phyloP scores from a whole-genome alignment of 2,797 vertebrate genomes.

The Zenarchopterus dispar region DNA sequence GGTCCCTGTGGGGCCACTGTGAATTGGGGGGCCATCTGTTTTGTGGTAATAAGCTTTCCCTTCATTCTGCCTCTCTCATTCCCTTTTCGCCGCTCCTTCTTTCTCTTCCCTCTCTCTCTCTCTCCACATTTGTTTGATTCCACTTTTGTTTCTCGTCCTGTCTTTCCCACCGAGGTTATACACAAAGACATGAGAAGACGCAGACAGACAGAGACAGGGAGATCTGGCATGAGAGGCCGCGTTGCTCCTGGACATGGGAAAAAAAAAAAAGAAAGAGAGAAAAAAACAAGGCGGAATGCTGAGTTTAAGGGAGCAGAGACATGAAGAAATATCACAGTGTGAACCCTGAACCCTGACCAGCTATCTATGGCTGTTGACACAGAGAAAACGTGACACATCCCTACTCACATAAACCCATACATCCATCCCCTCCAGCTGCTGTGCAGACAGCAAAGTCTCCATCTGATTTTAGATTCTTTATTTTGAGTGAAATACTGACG shows the following conservation, averaged over 20 bases:
- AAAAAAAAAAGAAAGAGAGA: too few species aligned
- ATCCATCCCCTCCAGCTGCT: constrained; percentile 49
- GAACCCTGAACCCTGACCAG: constrained; percentile 73
- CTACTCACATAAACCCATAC: constrained; percentile 51
- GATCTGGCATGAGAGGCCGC: background rate
- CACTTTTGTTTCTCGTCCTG: constrained; percentile 13
- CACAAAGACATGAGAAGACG: constrained; percentile 40
- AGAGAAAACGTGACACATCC: constrained; percentile 76
- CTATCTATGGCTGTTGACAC: constrained; percentile 68
- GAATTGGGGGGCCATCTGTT: constrained; percentile 86
- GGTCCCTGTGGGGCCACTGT: constrained; percentile 74
- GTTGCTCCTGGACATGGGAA: constrained; percentile 42
- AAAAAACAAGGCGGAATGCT: constrained; percentile 15
- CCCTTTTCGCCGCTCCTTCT: constrained; percentile 8
- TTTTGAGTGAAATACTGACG: too few species aligned
- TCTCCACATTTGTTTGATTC: constrained; percentile 26
- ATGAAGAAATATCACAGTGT: constrained; percentile 71
- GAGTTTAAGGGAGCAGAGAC: constrained; percentile 45
- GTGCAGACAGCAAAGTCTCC: constrained; percentile 22
- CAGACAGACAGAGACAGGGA: constrained; percentile 1
- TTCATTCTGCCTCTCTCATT: constrained; percentile 51
- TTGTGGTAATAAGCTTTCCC: constrained; percentile 83
- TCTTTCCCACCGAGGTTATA: background rate
- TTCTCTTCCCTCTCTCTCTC: constrained; percentile 11
- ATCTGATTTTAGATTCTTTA: constrained; percentile 5